Percentiles rank a stretch among this genome's conserved stretches.
These are phyloP conservation scores for Peromyscus californicus DNA, from an alignment of 2,113 vertebrate species.

Conservation along the genomic window DNA sequence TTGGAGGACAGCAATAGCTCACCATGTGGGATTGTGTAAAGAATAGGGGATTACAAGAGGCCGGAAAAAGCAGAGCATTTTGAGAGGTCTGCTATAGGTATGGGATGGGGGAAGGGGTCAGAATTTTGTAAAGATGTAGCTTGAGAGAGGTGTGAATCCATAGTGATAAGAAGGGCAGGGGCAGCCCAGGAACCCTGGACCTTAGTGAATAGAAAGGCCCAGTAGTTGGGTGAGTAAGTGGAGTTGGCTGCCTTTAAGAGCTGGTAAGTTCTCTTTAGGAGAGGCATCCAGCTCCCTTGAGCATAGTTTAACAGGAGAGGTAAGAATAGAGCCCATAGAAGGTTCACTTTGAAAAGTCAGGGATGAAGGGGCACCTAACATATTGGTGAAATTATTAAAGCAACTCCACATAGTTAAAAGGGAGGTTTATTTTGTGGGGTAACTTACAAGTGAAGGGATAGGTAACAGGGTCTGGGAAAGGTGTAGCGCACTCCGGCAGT, in stretches of 20 bases:
- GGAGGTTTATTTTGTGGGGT: too few relatives aligned
- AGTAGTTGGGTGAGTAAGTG: background rate
- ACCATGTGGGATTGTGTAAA: background rate
- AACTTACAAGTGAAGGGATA: too few relatives aligned
- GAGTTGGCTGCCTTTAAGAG: background rate
- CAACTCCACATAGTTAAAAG: too few relatives aligned
- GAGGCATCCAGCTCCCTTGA: background rate
- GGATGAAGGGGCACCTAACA: background rate
- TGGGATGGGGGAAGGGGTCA: background rate
- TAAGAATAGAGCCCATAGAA: background rate
- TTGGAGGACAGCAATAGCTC: background rate
- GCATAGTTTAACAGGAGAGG: background rate
- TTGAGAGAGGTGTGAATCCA: background rate
- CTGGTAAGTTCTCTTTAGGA: background rate
- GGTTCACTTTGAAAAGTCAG: background rate
- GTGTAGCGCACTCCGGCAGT: too few relatives aligned
- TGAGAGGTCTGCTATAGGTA: background rate
- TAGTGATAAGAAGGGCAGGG: background rate
- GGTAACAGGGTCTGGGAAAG: too few relatives aligned
- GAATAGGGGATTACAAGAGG: background rate
- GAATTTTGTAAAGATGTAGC: background rate
- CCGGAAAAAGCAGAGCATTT: background rate
- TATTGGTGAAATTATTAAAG: too few relatives aligned
- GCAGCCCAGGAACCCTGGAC: background rate
- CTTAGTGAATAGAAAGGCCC: background rate